Conservation (phyloP, 2,797 vertebrate species). For the Chelon auratus region DNA sequence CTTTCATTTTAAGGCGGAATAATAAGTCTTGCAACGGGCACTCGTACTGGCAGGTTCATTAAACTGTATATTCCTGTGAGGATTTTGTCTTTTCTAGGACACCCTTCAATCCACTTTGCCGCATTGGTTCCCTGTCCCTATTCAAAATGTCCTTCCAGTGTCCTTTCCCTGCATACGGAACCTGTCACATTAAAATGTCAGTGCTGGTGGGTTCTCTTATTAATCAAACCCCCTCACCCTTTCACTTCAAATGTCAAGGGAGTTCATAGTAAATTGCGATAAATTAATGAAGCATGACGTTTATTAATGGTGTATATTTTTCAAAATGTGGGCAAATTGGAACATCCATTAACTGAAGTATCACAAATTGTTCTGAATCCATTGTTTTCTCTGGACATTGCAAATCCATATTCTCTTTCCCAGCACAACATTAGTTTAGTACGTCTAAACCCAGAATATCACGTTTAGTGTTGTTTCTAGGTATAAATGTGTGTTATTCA, state of each 20-base stretch:
- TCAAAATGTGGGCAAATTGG: slow-evolving; percentile 6
- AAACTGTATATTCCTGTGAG: slow-evolving; percentile 75
- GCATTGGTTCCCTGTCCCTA: slow-evolving; percentile 68
- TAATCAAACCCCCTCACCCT: slow-evolving; percentile 50
- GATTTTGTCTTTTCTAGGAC: slow-evolving; percentile 80
- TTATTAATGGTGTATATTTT: slow-evolving; percentile 20
- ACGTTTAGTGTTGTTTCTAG: slow-evolving; percentile 5
- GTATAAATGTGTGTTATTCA: slow-evolving; percentile 8
- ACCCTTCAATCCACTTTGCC: slow-evolving; percentile 74
- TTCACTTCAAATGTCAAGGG: slow-evolving; percentile 36
- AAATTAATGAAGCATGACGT: slow-evolving; percentile 14
- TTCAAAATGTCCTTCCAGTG: slow-evolving; percentile 76
- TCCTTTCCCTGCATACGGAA: slow-evolving; percentile 62
- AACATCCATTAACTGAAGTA: no score
- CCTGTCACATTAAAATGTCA: slow-evolving; percentile 62
- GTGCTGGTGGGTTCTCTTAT: slow-evolving; percentile 39
- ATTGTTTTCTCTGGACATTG: slow-evolving; percentile 4
- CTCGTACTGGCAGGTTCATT: slow-evolving; percentile 67
- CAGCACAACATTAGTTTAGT: slow-evolving; percentile 2
- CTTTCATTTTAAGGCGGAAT: slow-evolving; percentile 27
- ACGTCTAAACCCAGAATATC: slow-evolving; percentile 17
- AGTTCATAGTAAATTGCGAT: slow-evolving; percentile 16
- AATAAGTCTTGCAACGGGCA: slow-evolving; percentile 35
- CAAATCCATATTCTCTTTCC: slow-evolving; percentile 33
- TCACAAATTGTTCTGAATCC: slow-evolving; percentile 9